These are phyloP conservation scores for Nothobranchius furzeri DNA, from an alignment of 2,113 vertebrate genomes.

Conservation along the genomic window DNA sequence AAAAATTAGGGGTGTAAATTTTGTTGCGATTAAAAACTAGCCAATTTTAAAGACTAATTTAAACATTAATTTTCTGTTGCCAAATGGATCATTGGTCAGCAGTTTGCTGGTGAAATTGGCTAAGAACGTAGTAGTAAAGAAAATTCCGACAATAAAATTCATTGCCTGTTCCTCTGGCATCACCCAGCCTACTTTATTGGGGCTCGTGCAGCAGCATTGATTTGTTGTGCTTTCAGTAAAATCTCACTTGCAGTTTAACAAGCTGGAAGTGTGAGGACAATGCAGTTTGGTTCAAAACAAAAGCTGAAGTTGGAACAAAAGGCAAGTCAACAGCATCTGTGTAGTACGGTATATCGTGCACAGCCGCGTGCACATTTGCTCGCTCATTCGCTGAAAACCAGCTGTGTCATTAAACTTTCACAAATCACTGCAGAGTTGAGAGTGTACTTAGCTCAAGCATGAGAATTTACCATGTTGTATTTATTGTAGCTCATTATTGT, in stretches of 20 bases:
- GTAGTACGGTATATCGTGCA: neutral
- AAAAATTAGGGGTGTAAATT: neutral
- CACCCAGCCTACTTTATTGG: neutral
- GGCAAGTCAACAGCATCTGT: neutral
- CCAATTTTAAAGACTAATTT: neutral
- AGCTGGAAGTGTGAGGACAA: neutral
- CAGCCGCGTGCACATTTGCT: neutral
- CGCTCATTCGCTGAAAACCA: neutral
- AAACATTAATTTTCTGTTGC: neutral
- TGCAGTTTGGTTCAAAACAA: neutral
- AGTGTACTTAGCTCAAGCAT: neutral
- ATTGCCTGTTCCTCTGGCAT: neutral
- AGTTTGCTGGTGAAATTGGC: neutral
- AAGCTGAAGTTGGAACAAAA: slow-evolving; percentile 5
- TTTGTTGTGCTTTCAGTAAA: slow-evolving; percentile 9
- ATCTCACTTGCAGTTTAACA: slow-evolving; percentile 8
- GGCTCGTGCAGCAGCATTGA: neutral
- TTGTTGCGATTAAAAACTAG: neutral
- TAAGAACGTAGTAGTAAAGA: neutral
- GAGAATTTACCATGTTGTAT: neutral
- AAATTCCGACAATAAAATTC: slow-evolving; percentile 1
- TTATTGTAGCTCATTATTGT: neutral
- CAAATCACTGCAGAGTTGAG: neutral
- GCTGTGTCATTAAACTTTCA: slow-evolving; percentile 1
- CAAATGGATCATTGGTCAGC: neutral